Evolutionary conservation across 2,113 vertebrate species (phyloP).

Genomic region (Cephalopholis sonnerati): DNA sequence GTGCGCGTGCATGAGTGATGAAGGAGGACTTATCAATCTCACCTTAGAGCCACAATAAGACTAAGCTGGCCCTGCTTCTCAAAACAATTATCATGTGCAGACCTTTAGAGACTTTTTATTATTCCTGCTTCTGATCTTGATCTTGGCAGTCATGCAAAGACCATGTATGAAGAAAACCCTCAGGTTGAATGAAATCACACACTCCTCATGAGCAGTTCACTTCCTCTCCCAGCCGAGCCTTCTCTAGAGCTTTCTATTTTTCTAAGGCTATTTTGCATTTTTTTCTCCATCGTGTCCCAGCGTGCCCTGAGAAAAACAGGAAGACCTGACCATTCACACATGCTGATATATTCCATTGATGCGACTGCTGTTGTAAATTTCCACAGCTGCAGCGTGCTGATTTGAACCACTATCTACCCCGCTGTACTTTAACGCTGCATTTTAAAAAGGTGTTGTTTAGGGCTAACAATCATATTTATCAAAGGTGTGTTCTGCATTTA

Average conservation of each 20-base stretch:
- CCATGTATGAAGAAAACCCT: neutral
- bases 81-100: neutral
- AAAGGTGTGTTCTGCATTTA: slow-evolving; percentile 1
- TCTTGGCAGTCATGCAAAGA: neutral
- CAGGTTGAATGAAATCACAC: neutral
- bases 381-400: slow-evolving; percentile 26
- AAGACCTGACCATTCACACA: slow-evolving; percentile 6
- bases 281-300: slow-evolving; percentile 9
- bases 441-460: slow-evolving; percentile 13
- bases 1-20: too few species aligned
- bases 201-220: neutral
- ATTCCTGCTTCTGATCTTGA: neutral
- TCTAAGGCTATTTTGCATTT: slow-evolving; percentile 12
- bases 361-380: slow-evolving; percentile 8
- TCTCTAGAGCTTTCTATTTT: neutral
- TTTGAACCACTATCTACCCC: slow-evolving; percentile 6
- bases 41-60: neutral
- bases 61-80: neutral
- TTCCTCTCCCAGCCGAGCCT: neutral
- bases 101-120: neutral
- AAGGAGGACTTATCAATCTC: neutral
- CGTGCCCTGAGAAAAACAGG: slow-evolving; percentile 5
- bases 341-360: slow-evolving; percentile 21
- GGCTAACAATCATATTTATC: slow-evolving; percentile 10
- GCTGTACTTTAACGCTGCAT: neutral